These are phyloP conservation scores for Eristalis tenax DNA, from an alignment of 2,888 invertebrate species.

Conservation along the genomic window DNA sequence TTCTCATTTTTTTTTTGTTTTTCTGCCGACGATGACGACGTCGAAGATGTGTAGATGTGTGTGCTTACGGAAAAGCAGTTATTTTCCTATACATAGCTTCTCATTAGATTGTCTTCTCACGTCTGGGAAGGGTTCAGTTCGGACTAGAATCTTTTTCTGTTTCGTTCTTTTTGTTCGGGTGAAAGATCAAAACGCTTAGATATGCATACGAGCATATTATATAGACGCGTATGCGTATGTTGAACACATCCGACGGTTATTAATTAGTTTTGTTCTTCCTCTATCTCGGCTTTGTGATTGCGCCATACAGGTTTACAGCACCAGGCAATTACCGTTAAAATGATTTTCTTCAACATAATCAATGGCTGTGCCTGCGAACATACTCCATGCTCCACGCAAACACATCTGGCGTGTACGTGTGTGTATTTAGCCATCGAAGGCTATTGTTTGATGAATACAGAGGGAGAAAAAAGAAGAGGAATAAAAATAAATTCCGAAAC, in stretches of 20 bases:
- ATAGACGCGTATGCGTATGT: slow-evolving; percentile 13
- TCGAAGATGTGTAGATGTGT: not conserved
- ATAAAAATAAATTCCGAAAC: slow-evolving; percentile 25
- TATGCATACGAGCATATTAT: not conserved
- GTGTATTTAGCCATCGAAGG: not conserved
- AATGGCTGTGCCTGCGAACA: slow-evolving; percentile 16
- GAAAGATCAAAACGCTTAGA: slow-evolving; percentile 26
- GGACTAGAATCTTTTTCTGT: slow-evolving; percentile 2
- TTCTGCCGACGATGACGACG: not conserved
- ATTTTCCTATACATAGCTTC: slow-evolving; percentile 34
- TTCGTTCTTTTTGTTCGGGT: not conserved
- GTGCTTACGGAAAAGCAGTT: slow-evolving; percentile 49
- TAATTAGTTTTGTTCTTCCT: slow-evolving; percentile 58
- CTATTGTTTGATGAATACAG: not conserved
- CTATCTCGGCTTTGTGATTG: slow-evolving; percentile 14
- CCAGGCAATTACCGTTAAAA: slow-evolving; percentile 60
- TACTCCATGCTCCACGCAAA: not conserved
- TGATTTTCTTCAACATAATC: slow-evolving; percentile 28
- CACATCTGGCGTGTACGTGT: not conserved
- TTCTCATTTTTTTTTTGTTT: not conserved
- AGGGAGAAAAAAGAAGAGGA: not conserved
- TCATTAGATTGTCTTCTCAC: not conserved
- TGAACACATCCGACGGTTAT: slow-evolving; percentile 50
- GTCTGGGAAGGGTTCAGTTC: slow-evolving; percentile 31
- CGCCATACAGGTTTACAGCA: slow-evolving; percentile 28